Base-by-base conservation (phyloP, 1,140 invertebrate species). In the Aphaenogaster floridana region DNA sequence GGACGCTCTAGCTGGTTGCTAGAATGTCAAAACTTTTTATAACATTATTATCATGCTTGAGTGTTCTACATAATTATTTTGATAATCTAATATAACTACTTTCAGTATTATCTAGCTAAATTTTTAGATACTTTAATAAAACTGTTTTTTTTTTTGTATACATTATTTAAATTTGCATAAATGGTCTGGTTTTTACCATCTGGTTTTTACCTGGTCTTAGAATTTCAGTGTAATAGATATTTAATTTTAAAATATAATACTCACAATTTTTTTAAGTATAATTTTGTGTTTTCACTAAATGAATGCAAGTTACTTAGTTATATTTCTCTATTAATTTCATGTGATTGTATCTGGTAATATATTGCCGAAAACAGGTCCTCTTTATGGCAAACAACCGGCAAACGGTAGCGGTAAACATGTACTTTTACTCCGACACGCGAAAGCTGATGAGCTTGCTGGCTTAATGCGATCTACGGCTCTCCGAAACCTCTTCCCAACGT, bases 401-500 rank as follows among this genome's bases (percentile, higher is more conserved):
- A 80, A 15, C 52, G n/a, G 48, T n/a, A 87, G 85, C 7, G 91
- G 59, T 79, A 68, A 68, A 68, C 64, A 74, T 63, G 5, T 86
- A 91, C 15, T 87, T 86, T 5, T 50, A 21, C 63, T 94, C 21
- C 79, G 92, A 3, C 86, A 86, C 2, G 72, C 93, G 2, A 93
- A 90, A 48, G 42, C 87, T 6, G 93, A 94, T 4, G 92, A 94
- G 13, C 39, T 91, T 28, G 9, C 87, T 9, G 34, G 71, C 2
- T 21, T 50, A 34, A 50, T 69, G 42, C 52, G 68, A n/a, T 39
- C 76, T 52, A 5, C 91, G 36, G 92, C 96, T 4, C 90, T 97
- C 0, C 93, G 94, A 5, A 96, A 95, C 80, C 91, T 96, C 45
- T 97, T 97, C 89, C 96, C 97, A 0, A 93, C 93, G 2, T 97